phyloP scores from a whole-genome alignment of 2,888 invertebrate species.

The Amitus sp. region DNA sequence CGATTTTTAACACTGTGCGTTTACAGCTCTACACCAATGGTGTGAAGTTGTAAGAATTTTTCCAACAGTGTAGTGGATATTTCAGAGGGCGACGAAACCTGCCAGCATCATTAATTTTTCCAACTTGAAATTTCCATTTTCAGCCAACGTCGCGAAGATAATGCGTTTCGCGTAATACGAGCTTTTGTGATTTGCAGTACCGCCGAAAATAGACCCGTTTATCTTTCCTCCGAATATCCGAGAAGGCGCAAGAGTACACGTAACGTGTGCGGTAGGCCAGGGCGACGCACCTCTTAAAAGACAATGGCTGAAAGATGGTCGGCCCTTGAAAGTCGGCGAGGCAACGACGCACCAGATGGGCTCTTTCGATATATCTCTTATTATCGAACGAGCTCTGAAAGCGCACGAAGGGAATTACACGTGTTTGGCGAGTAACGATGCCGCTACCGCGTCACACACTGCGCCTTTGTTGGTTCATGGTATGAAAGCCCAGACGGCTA shows the following conservation, averaged over 20 bases:
- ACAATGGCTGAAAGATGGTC: conserved; percentile 70
- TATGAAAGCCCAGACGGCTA: conserved; percentile 48
- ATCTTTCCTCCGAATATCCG: conserved; percentile 66
- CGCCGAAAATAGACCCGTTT: conserved; percentile 68
- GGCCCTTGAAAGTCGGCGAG: conserved; percentile 64
- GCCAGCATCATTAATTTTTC: no score
- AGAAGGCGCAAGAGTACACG: conserved; percentile 66
- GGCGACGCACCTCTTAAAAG: conserved; percentile 70
- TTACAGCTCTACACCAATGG: no score
- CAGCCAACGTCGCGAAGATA: background rate
- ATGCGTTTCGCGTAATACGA: conserved; percentile 8
- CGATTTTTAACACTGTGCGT: no score
- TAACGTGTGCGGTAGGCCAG: conserved; percentile 67
- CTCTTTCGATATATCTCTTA: conserved; percentile 64
- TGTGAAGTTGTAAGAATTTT: no score
- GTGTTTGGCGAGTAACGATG: conserved; percentile 67
- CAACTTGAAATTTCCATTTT: no score
- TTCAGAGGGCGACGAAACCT: no score
- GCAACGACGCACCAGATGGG: conserved; percentile 58
- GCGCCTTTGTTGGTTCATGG: conserved; percentile 67
- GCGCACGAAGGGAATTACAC: conserved; percentile 69
- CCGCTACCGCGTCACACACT: conserved; percentile 65
- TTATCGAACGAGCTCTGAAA: conserved; percentile 67
- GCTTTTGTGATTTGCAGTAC: conserved; percentile 65
- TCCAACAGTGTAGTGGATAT: no score